These are phyloP conservation scores for Luehdorfia chinensis DNA, from an alignment of 1,140 invertebrate genomes.

Conservation along the genomic window DNA sequence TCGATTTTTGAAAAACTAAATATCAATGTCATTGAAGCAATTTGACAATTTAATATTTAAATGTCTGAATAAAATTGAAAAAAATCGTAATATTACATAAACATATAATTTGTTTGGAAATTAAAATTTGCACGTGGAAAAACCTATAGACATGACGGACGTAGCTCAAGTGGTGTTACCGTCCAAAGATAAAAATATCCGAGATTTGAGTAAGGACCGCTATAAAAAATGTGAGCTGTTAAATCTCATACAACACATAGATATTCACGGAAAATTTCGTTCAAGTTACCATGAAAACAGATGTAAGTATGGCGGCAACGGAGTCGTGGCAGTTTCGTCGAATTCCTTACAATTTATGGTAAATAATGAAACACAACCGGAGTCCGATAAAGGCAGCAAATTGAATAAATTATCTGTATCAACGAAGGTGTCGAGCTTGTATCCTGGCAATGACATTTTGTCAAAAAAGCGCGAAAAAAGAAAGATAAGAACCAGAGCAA, in stretches of 20 bases:
- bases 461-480: constrained; percentile 26
- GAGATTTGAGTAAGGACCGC: too few relatives aligned
- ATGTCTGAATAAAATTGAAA: too few relatives aligned
- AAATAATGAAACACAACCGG: not conserved
- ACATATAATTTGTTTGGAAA: too few relatives aligned
- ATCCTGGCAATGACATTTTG: constrained; percentile 44
- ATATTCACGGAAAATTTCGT: constrained; percentile 36
- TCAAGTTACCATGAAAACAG: constrained; percentile 28
- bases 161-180: too few relatives aligned
- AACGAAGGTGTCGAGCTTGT: constrained; percentile 40
- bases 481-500: constrained; percentile 11
- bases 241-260: constrained; percentile 47
- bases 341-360: constrained; percentile 15
- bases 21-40: too few relatives aligned
- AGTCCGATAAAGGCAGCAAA: constrained; percentile 22
- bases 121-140: too few relatives aligned
- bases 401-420: constrained; percentile 35
- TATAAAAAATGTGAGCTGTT: constrained; percentile 37
- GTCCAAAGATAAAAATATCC: too few relatives aligned
- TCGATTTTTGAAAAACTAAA: too few relatives aligned
- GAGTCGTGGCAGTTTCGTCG: constrained; percentile 27
- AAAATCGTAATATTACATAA: too few relatives aligned
- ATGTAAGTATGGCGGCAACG: constrained; percentile 10
- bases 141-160: too few relatives aligned
- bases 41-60: too few relatives aligned